Percentiles rank a stretch among this genome's conserved stretches.
These are phyloP conservation scores for Anguilla pacifica DNA, from an alignment of 2,797 vertebrate genomes.

Conservation along the genomic window DNA sequence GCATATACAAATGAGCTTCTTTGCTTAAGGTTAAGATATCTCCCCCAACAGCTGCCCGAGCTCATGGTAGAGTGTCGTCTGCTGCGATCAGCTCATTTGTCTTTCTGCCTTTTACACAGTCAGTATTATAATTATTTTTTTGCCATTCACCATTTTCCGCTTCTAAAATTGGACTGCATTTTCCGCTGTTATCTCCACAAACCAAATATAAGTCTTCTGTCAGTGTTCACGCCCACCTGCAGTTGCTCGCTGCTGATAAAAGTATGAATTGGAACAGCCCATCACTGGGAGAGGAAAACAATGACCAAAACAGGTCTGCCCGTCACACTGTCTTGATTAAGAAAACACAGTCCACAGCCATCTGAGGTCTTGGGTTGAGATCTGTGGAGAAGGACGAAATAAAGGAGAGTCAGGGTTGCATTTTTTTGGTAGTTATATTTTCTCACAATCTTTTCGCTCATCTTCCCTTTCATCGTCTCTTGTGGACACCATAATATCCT, in stretches of 20 bases:
- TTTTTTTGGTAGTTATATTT: neutral
- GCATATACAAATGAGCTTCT: neutral
- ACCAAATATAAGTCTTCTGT: conserved; percentile 23
- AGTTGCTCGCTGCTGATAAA: conserved; percentile 73
- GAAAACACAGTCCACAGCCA: conserved; percentile 23
- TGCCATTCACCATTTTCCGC: conserved; percentile 13
- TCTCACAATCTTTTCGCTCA: neutral
- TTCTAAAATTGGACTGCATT: neutral
- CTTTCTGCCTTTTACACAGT: neutral
- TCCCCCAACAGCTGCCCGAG: neutral
- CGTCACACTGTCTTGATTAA: conserved; percentile 41
- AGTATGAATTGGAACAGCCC: conserved; percentile 62
- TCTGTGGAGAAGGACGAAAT: conserved; percentile 15
- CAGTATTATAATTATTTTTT: conserved; percentile 12
- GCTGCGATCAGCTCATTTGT: neutral
- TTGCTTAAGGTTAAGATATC: neutral
- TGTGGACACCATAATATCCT: conserved; percentile 9
- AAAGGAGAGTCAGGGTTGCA: conserved; percentile 20
- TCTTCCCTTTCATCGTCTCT: conserved; percentile 44
- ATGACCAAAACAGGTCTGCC: conserved; percentile 48
- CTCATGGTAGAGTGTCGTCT: neutral
- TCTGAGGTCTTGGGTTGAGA: conserved; percentile 7
- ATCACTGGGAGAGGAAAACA: conserved; percentile 49
- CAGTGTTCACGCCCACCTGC: conserved; percentile 54
- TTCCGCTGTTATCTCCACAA: conserved; percentile 5